A percentile compares a stretch with the other conserved stretches of the same genome.
These are phyloP conservation scores for Ramazzottius varieornatus DNA, from an alignment of 2,888 invertebrate genomes.

Conservation along the genomic window DNA sequence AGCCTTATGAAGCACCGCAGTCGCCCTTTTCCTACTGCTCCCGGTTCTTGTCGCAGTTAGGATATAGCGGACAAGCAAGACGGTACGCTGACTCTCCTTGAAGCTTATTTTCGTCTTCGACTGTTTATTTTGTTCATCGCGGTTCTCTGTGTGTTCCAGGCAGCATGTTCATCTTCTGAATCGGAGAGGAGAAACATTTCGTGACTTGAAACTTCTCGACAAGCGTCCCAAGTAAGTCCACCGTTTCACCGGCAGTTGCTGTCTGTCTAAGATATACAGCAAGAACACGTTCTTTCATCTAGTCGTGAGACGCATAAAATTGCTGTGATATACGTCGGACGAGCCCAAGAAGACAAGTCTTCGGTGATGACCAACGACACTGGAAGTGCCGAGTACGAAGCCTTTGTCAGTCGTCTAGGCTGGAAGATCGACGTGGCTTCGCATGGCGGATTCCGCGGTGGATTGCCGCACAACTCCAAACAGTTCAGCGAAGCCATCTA, in stretches of 20 bases:
- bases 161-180: not conserved
- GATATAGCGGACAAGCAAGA: not conserved
- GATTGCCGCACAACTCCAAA: not conserved
- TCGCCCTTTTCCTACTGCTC: not conserved
- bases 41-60: not conserved
- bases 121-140: too few relatives aligned
- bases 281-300: too few relatives aligned
- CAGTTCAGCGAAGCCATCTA: not conserved
- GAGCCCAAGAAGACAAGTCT: not conserved
- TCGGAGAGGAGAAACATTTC: not conserved
- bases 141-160: conserved; percentile 1
- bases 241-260: not conserved
- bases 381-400: not conserved
- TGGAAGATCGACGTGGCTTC: not conserved
- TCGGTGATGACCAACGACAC: not conserved
- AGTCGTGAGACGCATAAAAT: not conserved
- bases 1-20: too few relatives aligned
- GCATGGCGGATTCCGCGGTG: not conserved
- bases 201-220: not conserved
- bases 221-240: not conserved
- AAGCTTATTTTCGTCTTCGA: not conserved
- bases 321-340: not conserved
- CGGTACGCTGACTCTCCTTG: not conserved
- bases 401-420: not conserved
- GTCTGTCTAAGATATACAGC: not conserved